Evolutionary conservation across 2,888 invertebrate genomes (phyloP).

Genomic region (Chrysina gloriosa): DNA sequence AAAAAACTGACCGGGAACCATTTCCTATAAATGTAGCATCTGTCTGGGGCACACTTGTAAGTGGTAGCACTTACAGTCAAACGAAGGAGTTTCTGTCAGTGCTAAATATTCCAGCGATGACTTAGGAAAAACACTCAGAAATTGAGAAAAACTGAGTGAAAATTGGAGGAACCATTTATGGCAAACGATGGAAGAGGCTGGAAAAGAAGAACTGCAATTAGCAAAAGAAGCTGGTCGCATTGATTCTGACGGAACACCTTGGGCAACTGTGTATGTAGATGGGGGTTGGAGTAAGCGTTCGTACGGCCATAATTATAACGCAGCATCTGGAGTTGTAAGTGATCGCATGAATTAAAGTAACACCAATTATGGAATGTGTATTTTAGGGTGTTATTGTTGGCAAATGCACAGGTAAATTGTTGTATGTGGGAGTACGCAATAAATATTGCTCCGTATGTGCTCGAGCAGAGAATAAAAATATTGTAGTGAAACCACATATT

Average conservation of each 20-base stretch:
- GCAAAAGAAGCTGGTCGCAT: slow-evolving; percentile 28
- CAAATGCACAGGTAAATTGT: slow-evolving; percentile 24
- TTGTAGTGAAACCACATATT: no score
- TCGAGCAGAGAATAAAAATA: no score
- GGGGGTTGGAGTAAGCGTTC: slow-evolving; percentile 45
- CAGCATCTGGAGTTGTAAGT: slow-evolving; percentile 22
- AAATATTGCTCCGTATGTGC: slow-evolving; percentile 52
- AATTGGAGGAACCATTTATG: neutral
- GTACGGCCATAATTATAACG: slow-evolving; percentile 45
- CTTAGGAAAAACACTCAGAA: neutral
- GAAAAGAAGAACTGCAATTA: slow-evolving; percentile 35
- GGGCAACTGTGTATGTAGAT: slow-evolving; percentile 42
- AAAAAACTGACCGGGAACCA: no score
- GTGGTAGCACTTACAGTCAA: slow-evolving; percentile 40
- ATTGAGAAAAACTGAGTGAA: neutral
- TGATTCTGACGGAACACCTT: slow-evolving; percentile 38
- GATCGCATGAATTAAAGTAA: neutral
- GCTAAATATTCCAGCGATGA: slow-evolving; percentile 12
- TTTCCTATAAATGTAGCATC: no score
- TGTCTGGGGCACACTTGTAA: slow-evolving; percentile 44
- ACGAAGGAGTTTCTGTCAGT: slow-evolving; percentile 28
- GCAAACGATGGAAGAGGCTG: slow-evolving; percentile 32
- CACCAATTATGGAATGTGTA: slow-evolving; percentile 1
- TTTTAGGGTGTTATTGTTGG: slow-evolving; percentile 35
- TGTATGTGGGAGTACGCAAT: slow-evolving; percentile 40